Base-by-base conservation (phyloP, 2,797 vertebrate genomes). In the Chanos chanos region DNA sequence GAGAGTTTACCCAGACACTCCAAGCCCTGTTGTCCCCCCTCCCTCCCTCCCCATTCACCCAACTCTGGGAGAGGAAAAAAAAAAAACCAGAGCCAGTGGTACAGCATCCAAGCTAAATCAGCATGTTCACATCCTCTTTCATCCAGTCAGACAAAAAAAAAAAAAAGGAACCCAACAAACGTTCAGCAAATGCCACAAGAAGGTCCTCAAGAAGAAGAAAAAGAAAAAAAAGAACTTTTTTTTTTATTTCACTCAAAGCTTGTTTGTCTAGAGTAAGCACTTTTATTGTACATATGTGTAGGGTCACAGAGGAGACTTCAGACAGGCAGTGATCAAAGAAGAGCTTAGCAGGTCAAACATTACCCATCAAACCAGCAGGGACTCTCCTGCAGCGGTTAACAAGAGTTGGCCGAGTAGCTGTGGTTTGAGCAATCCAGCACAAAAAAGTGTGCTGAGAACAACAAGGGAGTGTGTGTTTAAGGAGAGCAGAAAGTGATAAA, bases 121-220 rank as follows among this genome's bases (percentile, higher is more conserved):
- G 77, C 80, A 77, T 83, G 85, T 87, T 88, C 81, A 87, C 87
- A 89, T 84, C 75, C 72, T 80, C n/a, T 80, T 83, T 77, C 68
- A 81, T 77, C 60, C 48, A 24, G 31, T 10, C 48, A 57, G 44
- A 64, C 67, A 70, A 61, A 55, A 56, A 37, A 31, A 15, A 22
- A 28, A 13, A 43, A 40, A 48, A 25, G 40, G 37, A 36, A 4
- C 22, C 72, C 79, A 65, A 79, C 77, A 81, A 79, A 87, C 84
- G 68, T 43, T 66, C 74, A 57, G 73, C 53, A 86, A 78, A 67
- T 52, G 81, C 73, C 71, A 82, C 61, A n/a, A 43, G 62, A 71
- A 73, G 79, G 48, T 47, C 51, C 22, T 47, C 27, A n/a, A n/a
- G n/a, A n/a, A n/a, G n/a, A n/a, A n/a, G n/a, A n/a, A n/a, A n/a